These are phyloP conservation scores for Sylvietta virens DNA, from an alignment of 2,113 vertebrate genomes.

Conservation along the genomic window DNA sequence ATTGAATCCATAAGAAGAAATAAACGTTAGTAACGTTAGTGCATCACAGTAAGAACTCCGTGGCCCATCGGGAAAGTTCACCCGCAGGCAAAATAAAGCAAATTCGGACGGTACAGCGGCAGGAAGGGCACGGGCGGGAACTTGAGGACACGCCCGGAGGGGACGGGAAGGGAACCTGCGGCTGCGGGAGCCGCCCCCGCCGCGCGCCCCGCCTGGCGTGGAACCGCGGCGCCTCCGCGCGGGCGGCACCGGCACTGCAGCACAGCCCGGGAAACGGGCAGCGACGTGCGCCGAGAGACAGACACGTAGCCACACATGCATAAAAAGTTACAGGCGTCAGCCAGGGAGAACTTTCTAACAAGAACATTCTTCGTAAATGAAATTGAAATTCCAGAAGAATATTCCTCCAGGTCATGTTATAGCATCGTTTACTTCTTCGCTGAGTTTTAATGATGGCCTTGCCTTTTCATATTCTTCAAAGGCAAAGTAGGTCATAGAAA, in stretches of 20 bases:
- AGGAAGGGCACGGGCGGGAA: not conserved
- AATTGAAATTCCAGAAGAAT: rapidly evolving
- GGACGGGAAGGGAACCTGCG: rapidly evolving
- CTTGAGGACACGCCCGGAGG: rapidly evolving
- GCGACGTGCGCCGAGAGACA: rapidly evolving
- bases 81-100: not conserved
- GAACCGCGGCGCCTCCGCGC: not conserved
- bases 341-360: rapidly evolving
- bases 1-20: not conserved
- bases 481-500: not conserved
- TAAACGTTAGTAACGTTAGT: rapidly evolving
- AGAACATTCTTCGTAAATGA: not conserved
- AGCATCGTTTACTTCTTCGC: not conserved
- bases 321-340: rapidly evolving
- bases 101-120: rapidly evolving
- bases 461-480: not conserved
- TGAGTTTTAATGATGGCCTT: not conserved
- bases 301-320: rapidly evolving
- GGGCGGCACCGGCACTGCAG: not conserved
- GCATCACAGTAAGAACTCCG: not conserved
- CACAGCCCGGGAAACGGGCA: rapidly evolving
- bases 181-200: not conserved
- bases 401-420: no score
- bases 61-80: not conserved
- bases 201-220: not conserved